Base-by-base conservation (phyloP, 2,113 vertebrate species). In the Pogona vitticeps region DNA sequence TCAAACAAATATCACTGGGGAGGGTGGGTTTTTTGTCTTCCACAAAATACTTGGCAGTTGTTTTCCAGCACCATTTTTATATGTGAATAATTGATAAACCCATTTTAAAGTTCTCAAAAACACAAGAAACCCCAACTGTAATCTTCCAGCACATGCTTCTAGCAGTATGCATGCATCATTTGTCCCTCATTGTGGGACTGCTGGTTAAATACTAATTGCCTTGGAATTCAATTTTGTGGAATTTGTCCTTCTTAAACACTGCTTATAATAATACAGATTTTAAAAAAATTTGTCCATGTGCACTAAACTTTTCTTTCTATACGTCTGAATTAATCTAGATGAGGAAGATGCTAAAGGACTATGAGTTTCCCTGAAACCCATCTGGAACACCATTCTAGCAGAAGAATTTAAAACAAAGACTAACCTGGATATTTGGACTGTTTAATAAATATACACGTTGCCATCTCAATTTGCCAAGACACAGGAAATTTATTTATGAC, bases 201-300 rank as follows among this genome's bases (percentile, higher is more conserved):
- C 91, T 88, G 91, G 83, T 90, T 83, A 91, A 94, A 93, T 83
- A 87, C 84, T 88, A 95, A 92, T 80, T 84, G 87, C 87, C 88
- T 94, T 89, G 84, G 88, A 85, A 88, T 61, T 82, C 86, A 13
- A 87, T 88, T 89, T 91, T 42, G 77, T 88, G 90, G 84, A 90
- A 61, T 71, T 61, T 38, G 1, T 52, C 56, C 5, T 78, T 20
- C 46, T 52, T 52, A 61, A 92, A 17, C 68, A 77, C 76, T 85
- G 88, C 82, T 75, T 92, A 86, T 76, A 85, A 88, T 63, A 90
- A 84, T 70, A 31, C 21, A 80, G 70, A 28, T 2, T 23, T 59
- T 38, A 28, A 36, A 36, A 18, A 33, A 83, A 61, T 46, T 56
- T 85, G 86, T 65, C 63, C 14, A 87, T 33, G n/a, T 59, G 33